Evolutionary conservation across 2,888 invertebrate genomes (phyloP).

Genomic region (Eupithecia abbreviata): DNA sequence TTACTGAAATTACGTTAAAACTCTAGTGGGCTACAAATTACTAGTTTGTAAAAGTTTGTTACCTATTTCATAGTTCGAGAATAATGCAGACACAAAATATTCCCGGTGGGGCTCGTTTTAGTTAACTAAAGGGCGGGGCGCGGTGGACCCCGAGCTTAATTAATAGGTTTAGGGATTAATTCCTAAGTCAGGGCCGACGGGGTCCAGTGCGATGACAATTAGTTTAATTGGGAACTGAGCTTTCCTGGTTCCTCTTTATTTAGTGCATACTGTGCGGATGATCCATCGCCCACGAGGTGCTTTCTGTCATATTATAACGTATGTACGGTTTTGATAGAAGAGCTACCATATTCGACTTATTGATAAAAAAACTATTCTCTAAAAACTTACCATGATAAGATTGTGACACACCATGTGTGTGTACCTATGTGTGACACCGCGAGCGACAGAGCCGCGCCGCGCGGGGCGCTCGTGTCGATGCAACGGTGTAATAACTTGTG

Average conservation of each 20-base stretch:
- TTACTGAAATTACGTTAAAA: not conserved
- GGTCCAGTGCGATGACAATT: slow-evolving; percentile 36
- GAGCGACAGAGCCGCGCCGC: too few species aligned
- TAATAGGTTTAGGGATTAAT: slow-evolving; percentile 39
- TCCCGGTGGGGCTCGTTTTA: slow-evolving; percentile 19
- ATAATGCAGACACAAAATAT: slow-evolving; percentile 15
- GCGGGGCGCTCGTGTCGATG: too few species aligned
- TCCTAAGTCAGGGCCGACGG: slow-evolving; percentile 37
- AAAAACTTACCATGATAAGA: not conserved
- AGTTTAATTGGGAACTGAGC: slow-evolving; percentile 25
- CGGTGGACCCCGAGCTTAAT: slow-evolving; percentile 30
- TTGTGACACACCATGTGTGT: too few species aligned
- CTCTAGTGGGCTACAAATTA: not conserved
- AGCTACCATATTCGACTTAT: not conserved
- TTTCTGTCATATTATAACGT: not conserved
- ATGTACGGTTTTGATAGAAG: not conserved
- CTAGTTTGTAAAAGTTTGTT: not conserved
- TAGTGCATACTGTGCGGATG: slow-evolving; percentile 4
- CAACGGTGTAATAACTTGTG: too few species aligned
- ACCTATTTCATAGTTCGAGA: not conserved
- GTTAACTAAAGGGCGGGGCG: slow-evolving; percentile 28
- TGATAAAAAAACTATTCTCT: not conserved
- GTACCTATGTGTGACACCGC: not conserved
- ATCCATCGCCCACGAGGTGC: not conserved
- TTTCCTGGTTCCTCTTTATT: slow-evolving; percentile 15